phyloP scores from a whole-genome alignment of 1,140 invertebrate genomes.

The Cryptotermes secundus region DNA sequence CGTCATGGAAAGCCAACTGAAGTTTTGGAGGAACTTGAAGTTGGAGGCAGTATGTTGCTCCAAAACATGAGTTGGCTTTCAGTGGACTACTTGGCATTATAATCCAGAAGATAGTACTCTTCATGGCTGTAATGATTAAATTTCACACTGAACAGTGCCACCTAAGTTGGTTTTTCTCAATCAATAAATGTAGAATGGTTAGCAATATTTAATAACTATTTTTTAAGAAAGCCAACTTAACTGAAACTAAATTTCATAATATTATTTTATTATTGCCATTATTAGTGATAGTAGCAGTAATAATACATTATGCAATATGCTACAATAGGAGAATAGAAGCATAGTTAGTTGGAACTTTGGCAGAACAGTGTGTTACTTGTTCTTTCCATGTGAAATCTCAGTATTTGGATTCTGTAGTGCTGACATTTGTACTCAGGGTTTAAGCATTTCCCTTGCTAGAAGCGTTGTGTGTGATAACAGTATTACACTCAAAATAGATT shows the following conservation, averaged over 20 bases:
- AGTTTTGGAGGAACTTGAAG: too few relatives aligned
- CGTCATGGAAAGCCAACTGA: too few relatives aligned
- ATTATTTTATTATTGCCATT: not conserved
- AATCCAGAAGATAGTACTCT: too few relatives aligned
- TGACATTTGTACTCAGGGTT: not conserved
- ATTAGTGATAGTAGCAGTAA: not conserved
- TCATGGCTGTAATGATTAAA: not conserved
- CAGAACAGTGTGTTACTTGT: not conserved
- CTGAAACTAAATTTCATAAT: not conserved
- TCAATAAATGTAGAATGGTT: not conserved
- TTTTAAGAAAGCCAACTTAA: not conserved
- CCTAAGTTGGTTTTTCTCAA: not conserved
- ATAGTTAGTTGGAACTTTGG: not conserved
- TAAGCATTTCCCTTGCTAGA: not conserved
- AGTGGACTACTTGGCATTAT: too few relatives aligned
- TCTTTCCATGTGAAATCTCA: not conserved
- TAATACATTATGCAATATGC: not conserved
- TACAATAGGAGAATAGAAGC: not conserved
- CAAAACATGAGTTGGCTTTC: too few relatives aligned
- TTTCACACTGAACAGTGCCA: not conserved
- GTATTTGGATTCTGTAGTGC: not conserved
- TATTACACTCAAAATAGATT: not conserved
- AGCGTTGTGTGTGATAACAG: not conserved
- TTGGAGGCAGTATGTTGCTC: too few relatives aligned
- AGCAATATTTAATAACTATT: slow-evolving; percentile 16